These are phyloP conservation scores for Dromius quadrimaculatus DNA, from an alignment of 2,888 invertebrate genomes.

Conservation along the genomic window DNA sequence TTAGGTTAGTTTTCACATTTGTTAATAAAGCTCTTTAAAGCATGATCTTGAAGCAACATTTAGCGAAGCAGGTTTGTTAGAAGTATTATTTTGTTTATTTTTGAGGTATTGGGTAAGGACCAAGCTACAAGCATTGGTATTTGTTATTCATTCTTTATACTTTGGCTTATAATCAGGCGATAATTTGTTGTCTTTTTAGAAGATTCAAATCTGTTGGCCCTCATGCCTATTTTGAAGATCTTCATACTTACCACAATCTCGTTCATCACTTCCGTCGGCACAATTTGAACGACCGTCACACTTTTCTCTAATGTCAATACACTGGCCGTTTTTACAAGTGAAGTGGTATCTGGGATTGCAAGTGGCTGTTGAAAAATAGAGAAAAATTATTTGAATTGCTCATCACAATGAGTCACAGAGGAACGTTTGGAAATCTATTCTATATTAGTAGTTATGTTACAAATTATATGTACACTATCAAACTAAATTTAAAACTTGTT, in stretches of 20 bases:
- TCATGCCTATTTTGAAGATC: slow-evolving; percentile 16
- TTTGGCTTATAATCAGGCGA: background rate
- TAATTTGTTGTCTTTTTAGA: background rate
- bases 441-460: slow-evolving; percentile 34
- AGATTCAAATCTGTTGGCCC: background rate
- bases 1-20: slow-evolving; percentile 9
- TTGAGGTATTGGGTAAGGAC: slow-evolving; percentile 12
- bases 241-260: slow-evolving; percentile 57
- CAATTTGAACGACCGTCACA: slow-evolving; percentile 72
- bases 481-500: background rate
- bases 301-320: slow-evolving; percentile 60
- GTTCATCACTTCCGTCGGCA: slow-evolving; percentile 68
- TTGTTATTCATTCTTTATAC: background rate
- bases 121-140: slow-evolving; percentile 40
- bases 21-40: slow-evolving; percentile 32
- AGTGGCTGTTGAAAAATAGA: slow-evolving; percentile 47
- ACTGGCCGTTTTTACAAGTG: slow-evolving; percentile 58
- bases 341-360: slow-evolving; percentile 67
- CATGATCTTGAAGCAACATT: slow-evolving; percentile 46
- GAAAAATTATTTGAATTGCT: slow-evolving; percentile 16
- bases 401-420: background rate
- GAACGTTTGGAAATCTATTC: slow-evolving; percentile 52
- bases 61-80: slow-evolving; percentile 44
- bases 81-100: background rate
- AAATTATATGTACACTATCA: slow-evolving; percentile 23